Evolutionary conservation across 2,888 invertebrate species (phyloP).

Genomic region (Caenorhabditis macrosperma): DNA sequence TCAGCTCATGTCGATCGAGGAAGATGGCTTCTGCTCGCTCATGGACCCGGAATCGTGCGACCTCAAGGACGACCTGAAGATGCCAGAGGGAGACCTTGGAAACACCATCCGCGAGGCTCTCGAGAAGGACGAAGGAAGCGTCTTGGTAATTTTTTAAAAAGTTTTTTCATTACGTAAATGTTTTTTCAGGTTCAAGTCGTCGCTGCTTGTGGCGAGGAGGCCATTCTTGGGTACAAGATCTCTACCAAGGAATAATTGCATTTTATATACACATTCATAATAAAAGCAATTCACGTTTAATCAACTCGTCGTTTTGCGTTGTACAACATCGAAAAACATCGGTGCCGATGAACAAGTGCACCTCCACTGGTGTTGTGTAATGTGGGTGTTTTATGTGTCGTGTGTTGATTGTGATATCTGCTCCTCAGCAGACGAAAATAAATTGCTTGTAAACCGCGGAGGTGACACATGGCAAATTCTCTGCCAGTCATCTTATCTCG

Average conservation of each 20-base stretch:
- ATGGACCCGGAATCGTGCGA: constrained; percentile 91
- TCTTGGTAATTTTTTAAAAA: constrained; percentile 52
- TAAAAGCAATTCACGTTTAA: constrained; percentile 36
- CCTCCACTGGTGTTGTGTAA: constrained; percentile 37
- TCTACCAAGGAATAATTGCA: constrained; percentile 76
- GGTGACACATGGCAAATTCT: constrained; percentile 8
- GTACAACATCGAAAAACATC: constrained; percentile 45
- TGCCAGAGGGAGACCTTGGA: constrained; percentile 95
- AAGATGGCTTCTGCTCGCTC: constrained; percentile 91
- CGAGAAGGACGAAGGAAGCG: constrained; percentile 80
- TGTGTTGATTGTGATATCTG: constrained; percentile 56
- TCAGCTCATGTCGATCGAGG: constrained; percentile 88
- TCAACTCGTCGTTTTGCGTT: not conserved
- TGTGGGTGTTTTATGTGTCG: constrained; percentile 52
- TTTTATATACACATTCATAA: constrained; percentile 38
- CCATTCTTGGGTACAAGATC: constrained; percentile 78
- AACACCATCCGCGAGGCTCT: constrained; percentile 89
- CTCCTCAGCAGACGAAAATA: constrained; percentile 52
- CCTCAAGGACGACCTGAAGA: constrained; percentile 87
- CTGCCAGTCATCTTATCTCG: not conserved
- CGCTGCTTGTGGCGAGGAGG: constrained; percentile 79
- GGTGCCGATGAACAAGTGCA: constrained; percentile 40
- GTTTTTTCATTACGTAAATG: not conserved
- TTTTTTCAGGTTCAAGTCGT: constrained; percentile 73
- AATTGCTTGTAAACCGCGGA: constrained; percentile 55